A percentile compares a stretch with the other conserved stretches of the same genome.
Conservation (phyloP, 2,113 vertebrate species). For the Sisor rabdophorus region DNA sequence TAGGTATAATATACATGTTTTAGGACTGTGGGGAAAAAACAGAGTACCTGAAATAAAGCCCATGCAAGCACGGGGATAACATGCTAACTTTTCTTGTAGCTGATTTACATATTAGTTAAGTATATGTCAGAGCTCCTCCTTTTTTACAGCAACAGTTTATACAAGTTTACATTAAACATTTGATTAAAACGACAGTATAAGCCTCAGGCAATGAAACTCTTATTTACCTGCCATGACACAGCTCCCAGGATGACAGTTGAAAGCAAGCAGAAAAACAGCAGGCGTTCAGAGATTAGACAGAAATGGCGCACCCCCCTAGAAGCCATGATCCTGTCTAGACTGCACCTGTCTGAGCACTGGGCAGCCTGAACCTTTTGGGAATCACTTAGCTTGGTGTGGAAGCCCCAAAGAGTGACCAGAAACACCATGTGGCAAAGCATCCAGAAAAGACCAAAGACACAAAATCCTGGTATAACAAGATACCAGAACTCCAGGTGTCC, state of each 20-base stretch:
- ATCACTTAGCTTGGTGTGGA: conserved; percentile 90
- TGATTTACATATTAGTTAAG: too few relatives aligned
- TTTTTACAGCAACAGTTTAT: neutral
- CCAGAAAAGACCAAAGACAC: conserved; percentile 94
- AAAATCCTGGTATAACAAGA: conserved; percentile 95
- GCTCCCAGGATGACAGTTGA: conserved; percentile 84
- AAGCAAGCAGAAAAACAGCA: conserved; percentile 88
- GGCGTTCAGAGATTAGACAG: conserved; percentile 93
- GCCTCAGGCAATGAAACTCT: neutral
- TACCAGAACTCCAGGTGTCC: conserved; percentile 86
- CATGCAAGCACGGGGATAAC: too few relatives aligned
- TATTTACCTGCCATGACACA: conserved; percentile 93
- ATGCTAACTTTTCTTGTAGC: too few relatives aligned
- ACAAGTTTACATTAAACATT: neutral
- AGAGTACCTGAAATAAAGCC: neutral
- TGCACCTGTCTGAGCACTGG: conserved; percentile 77
- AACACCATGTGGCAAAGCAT: conserved; percentile 89
- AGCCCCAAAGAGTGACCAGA: conserved; percentile 94
- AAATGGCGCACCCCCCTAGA: conserved; percentile 98
- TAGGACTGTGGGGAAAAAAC: neutral
- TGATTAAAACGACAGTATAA: neutral
- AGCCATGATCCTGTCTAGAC: conserved; percentile 92
- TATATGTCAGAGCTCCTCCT: neutral
- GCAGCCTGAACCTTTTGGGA: conserved; percentile 85
- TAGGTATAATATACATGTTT: too few relatives aligned